phyloP scores from a whole-genome alignment of 2,113 vertebrate species.

The Epinephelus moara region DNA sequence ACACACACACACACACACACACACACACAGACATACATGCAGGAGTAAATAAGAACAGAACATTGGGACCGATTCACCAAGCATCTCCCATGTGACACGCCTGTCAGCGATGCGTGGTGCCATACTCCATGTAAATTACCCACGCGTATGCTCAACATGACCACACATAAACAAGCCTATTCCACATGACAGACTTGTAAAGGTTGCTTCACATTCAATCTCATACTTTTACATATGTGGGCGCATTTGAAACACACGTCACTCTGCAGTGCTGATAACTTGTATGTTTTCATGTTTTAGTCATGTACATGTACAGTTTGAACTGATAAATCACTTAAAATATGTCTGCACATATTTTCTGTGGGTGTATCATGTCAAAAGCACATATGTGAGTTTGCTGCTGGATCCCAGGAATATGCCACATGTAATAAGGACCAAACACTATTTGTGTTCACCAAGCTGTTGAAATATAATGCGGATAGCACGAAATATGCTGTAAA shows the following conservation, averaged over 20 bases:
- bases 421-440: not conserved
- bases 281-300: not conserved
- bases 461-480: not conserved
- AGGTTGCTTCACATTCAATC: conserved; percentile 15
- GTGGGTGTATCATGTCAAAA: conserved; percentile 18
- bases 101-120: conserved; percentile 20
- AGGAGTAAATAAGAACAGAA: conserved; percentile 24
- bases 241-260: not conserved
- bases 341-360: not conserved
- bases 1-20: no score
- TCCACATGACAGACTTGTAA: conserved; percentile 31
- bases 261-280: not conserved
- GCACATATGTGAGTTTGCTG: not conserved
- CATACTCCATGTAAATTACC: conserved; percentile 44
- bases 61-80: conserved; percentile 5
- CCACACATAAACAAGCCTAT: conserved; percentile 21
- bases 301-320: conserved; percentile 4
- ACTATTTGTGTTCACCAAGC: not conserved
- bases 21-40: conserved; percentile 5
- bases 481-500: not conserved
- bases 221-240: not conserved
- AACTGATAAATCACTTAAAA: not conserved
- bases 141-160: conserved; percentile 9
- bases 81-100: conserved; percentile 36
- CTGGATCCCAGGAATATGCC: not conserved